Evolutionary conservation across 2,797 vertebrate genomes (phyloP), one percentile per base, ranked within the genome.

Genomic region (Peromyscus attwateri): DNA sequence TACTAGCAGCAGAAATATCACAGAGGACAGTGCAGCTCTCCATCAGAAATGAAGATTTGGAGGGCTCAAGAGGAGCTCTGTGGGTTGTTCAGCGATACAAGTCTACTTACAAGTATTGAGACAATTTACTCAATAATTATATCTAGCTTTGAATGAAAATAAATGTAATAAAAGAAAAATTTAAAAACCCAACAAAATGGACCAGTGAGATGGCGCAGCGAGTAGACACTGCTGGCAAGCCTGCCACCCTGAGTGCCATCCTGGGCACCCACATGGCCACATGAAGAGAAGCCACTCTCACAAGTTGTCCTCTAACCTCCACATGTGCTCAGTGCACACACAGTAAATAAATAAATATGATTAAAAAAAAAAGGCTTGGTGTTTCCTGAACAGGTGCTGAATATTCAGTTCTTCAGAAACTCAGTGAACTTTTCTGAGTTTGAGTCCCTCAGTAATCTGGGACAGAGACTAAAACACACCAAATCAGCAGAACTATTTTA

Each of bases 71-170:
- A 94, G 40, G 57, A 40, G 68, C 46, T 95, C 52, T 95, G 55
- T 52, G 70, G 68, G 81, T 29, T 16, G 85, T 64, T n/a, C 43
- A 92, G 64, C 57, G 29, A 94, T 75, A 84, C 49, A 25, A 34
- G 55, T 75, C 55, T 92, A 89, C 1, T 75, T 55, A 95, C 52
- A 52, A 52, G 52, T 14, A 52, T 14, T 52, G 94, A 80, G 97
- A 82, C 7, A 94, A 96, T 94, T 94, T 96, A 92, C 16, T 87
- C 80, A 60, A 97, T 55, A 81, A 91, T 43, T 91, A 37, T 76
- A 95, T 75, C 19, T 95, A 70, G 27, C 31, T 96, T 83, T 96
- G 49, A 95, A 84, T 94, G 85, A 96, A 57, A 93, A 31, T 40
- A 46, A 94, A 57, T 29, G 16, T 16, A 70, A n/a, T 68, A 46